A percentile compares a stretch with the other conserved stretches of the same genome.
phyloP scores from a whole-genome alignment of 2,888 invertebrate species.

The Bombylius major region DNA sequence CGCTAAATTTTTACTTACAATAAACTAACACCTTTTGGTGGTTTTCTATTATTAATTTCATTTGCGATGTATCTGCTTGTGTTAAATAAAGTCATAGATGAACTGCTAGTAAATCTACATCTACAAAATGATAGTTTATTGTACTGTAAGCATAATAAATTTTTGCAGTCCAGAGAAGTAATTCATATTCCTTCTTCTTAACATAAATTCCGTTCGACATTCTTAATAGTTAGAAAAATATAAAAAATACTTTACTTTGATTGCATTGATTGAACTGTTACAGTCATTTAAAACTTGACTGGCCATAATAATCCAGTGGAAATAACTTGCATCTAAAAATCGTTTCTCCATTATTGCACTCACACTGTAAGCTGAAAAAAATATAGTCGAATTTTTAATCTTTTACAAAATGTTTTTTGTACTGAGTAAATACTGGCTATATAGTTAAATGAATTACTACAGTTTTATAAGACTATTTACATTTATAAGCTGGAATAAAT shows the following conservation, averaged over 20 bases:
- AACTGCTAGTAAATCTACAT: conserved; percentile 89
- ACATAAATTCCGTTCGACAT: conserved; percentile 7
- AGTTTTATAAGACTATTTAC: too few species aligned
- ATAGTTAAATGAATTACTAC: too few species aligned
- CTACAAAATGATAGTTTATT: conserved; percentile 84
- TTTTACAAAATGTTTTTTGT: too few species aligned
- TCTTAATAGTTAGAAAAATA: neutral
- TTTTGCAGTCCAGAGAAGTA: conserved; percentile 53
- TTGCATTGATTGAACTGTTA: conserved; percentile 20
- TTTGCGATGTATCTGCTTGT: conserved; percentile 73
- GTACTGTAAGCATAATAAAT: conserved; percentile 91
- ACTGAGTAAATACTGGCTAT: too few species aligned
- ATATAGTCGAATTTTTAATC: too few species aligned
- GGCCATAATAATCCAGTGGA: conserved; percentile 85
- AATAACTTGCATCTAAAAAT: conserved; percentile 86
- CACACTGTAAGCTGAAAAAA: too few species aligned
- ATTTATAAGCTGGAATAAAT: conserved; percentile 94
- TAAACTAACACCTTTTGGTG: conserved; percentile 62
- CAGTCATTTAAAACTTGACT: conserved; percentile 64
- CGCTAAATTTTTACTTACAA: conserved; percentile 47
- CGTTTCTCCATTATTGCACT: conserved; percentile 83
- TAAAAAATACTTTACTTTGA: conserved; percentile 21
- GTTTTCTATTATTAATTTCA: conserved; percentile 45
- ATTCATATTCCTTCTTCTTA: conserved; percentile 32
- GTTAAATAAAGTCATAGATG: conserved; percentile 88